Conservation (phyloP, 2,113 vertebrate species). For the Charadrius vociferus region DNA sequence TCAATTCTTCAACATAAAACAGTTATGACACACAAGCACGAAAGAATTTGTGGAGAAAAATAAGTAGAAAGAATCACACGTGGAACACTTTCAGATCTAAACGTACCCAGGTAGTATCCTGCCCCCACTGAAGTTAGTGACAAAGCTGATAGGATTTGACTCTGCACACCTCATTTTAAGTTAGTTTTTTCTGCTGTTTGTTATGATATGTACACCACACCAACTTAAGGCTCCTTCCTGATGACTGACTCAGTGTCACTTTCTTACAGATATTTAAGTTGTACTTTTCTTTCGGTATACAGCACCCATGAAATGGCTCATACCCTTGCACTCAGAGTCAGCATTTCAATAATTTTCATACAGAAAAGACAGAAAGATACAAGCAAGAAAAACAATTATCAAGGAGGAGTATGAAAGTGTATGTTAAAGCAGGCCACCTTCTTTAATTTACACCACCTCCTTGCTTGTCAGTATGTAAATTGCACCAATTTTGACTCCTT, state of each 20-base stretch:
- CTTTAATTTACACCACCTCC: slow-evolving; percentile 7
- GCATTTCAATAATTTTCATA: neutral
- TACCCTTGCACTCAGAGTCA: neutral
- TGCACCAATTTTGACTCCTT: slow-evolving; percentile 30
- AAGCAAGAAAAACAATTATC: neutral
- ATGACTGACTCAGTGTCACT: neutral
- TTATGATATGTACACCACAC: neutral
- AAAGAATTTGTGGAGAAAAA: neutral
- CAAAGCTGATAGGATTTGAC: neutral
- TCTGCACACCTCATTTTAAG: neutral
- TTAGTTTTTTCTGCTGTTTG: neutral
- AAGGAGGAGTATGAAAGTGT: neutral
- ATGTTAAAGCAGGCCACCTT: slow-evolving; percentile 16
- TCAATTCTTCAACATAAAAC: neutral
- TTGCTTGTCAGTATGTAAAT: slow-evolving; percentile 24
- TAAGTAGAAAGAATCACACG: neutral
- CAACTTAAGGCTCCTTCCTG: neutral
- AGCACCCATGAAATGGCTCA: neutral
- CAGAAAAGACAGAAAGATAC: neutral
- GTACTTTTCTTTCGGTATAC: neutral
- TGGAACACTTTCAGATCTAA: neutral
- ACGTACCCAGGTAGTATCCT: neutral
- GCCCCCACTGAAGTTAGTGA: neutral
- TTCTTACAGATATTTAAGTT: neutral
- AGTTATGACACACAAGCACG: neutral